phyloP scores from a whole-genome alignment of 2,797 vertebrate species.

The Apogon talboti region DNA sequence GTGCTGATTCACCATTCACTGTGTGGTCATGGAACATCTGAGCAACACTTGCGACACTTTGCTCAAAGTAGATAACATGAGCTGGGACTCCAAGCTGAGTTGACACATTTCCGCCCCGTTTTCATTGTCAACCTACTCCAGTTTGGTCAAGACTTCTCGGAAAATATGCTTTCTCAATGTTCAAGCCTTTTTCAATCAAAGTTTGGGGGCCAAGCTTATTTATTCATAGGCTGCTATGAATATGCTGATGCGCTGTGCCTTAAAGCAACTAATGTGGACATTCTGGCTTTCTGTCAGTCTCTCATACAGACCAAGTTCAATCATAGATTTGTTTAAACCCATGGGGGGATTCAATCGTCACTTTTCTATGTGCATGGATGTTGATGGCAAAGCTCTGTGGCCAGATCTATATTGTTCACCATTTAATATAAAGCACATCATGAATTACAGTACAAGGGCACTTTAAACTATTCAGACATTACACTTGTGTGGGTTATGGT shows the following conservation, averaged over 20 bases:
- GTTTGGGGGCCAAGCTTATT: slow-evolving; percentile 5
- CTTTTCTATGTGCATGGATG: slow-evolving; percentile 5
- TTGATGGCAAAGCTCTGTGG: slow-evolving; percentile 1
- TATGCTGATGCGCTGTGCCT: neutral
- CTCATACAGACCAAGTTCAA: neutral
- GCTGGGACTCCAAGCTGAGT: slow-evolving; percentile 11
- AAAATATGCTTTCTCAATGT: slow-evolving; percentile 2
- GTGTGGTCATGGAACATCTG: slow-evolving; percentile 1
- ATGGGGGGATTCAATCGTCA: slow-evolving; percentile 1
- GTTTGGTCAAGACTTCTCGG: slow-evolving; percentile 3
- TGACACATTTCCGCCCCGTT: slow-evolving; percentile 1
- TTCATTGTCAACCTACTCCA: slow-evolving; percentile 9
- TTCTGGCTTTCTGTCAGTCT: neutral
- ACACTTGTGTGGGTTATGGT: slow-evolving; percentile 2
- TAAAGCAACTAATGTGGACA: neutral
- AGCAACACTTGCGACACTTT: slow-evolving; percentile 14
- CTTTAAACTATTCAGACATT: slow-evolving; percentile 13
- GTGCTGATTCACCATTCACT: slow-evolving; percentile 29
- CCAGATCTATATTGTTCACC: neutral
- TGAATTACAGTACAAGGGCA: neutral
- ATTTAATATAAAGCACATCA: neutral
- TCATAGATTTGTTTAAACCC: neutral
- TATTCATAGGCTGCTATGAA: neutral
- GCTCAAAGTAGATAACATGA: neutral
- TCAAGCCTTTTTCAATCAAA: slow-evolving; percentile 11